Conservation (phyloP, 2,113 vertebrate genomes). For the Montifringilla adamsi region DNA sequence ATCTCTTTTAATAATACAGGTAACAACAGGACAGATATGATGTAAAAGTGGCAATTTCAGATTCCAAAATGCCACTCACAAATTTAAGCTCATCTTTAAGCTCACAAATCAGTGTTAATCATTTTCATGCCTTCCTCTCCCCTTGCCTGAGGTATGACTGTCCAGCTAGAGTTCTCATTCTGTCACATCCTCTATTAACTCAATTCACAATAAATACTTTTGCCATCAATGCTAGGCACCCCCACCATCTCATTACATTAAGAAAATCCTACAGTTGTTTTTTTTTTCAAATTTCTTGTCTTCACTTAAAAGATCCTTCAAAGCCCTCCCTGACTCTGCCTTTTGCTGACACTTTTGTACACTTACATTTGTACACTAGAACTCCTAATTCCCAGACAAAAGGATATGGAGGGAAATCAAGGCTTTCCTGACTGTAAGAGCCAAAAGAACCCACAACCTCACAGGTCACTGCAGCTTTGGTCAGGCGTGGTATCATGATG, state of each 20-base stretch:
- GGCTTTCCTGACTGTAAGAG: fast-evolving
- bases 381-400: not conserved
- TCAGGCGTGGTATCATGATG: not conserved
- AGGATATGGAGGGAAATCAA: not conserved
- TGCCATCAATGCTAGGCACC: not conserved
- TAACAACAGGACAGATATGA: not conserved
- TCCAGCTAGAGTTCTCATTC: not conserved
- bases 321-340: not conserved
- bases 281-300: not conserved
- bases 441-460: not conserved
- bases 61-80: not conserved
- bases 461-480: not conserved
- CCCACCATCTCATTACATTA: not conserved
- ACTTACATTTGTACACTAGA: not conserved
- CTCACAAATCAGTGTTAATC: not conserved
- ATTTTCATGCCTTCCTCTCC: not conserved
- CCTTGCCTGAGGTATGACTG: not conserved
- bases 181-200: not conserved
- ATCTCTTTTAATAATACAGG: not conserved
- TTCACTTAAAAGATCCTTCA: not conserved
- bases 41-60: not conserved
- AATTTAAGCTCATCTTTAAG: not conserved
- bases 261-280: not conserved
- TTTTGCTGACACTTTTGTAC: not conserved
- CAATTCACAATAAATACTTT: not conserved